phyloP scores from a whole-genome alignment of 2,888 invertebrate species.

The Metallyticus violacea region DNA sequence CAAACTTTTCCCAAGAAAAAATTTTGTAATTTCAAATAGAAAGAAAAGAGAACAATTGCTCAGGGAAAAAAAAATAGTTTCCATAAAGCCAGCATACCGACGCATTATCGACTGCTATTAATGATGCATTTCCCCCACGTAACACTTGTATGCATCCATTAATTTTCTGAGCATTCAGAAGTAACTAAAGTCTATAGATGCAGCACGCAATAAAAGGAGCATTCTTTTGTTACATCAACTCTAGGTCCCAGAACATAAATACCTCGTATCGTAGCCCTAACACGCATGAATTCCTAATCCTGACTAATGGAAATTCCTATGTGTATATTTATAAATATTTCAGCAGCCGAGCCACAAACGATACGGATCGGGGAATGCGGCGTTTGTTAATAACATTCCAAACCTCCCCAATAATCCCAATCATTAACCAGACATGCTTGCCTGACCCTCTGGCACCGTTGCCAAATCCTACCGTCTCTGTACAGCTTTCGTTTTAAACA shows the following conservation, averaged over 20 bases:
- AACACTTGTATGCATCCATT: neutral
- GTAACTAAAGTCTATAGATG: neutral
- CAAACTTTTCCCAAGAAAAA: too few species aligned
- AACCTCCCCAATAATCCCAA: neutral
- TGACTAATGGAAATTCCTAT: neutral
- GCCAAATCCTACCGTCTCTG: too few species aligned
- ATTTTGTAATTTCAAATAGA: too few species aligned
- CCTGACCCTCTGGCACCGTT: neutral
- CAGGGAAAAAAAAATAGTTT: too few species aligned
- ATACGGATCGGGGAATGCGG: neutral
- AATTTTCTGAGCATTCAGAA: neutral
- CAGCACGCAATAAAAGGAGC: neutral
- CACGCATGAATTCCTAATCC: neutral
- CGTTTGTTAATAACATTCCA: neutral
- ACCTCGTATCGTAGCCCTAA: neutral
- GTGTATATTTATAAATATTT: neutral
- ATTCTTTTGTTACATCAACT: neutral
- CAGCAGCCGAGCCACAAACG: neutral
- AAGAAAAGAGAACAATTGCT: too few species aligned
- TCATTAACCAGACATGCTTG: neutral
- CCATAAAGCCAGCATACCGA: too few species aligned
- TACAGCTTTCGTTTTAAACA: too few species aligned
- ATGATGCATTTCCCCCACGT: too few species aligned
- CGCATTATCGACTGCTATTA: too few species aligned
- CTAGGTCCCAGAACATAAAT: neutral